Conservation (phyloP, 2,888 invertebrate genomes). For the Mesochorus sp. region DNA sequence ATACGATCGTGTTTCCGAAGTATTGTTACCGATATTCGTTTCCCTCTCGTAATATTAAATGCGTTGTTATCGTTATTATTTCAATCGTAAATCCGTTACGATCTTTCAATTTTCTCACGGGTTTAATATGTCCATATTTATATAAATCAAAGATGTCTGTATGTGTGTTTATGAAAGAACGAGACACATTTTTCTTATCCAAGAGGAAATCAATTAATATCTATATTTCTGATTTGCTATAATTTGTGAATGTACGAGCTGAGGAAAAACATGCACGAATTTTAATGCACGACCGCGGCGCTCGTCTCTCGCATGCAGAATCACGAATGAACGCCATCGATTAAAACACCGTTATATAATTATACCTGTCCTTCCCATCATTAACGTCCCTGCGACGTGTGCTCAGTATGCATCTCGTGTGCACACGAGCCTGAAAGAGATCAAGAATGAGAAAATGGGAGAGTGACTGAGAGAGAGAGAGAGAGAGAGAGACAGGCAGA, state of each 20-base stretch:
- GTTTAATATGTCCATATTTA: background rate
- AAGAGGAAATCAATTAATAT: too few species aligned
- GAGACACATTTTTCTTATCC: too few species aligned
- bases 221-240: too few species aligned
- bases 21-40: constrained; percentile 2
- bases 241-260: too few species aligned
- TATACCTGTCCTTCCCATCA: constrained; percentile 60
- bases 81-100: constrained; percentile 12
- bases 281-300: background rate
- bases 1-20: constrained; percentile 20
- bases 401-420: constrained; percentile 20
- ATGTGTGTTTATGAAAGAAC: background rate
- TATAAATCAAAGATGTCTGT: background rate
- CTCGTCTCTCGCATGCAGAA: constrained; percentile 18
- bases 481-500: too few species aligned
- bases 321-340: constrained; percentile 43
- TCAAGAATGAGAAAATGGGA: too few species aligned
- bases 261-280: background rate
- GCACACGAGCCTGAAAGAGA: constrained; percentile 32
- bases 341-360: constrained; percentile 57
- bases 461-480: too few species aligned
- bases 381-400: constrained; percentile 45
- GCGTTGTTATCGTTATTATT: background rate
- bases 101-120: constrained; percentile 44
- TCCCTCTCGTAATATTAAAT: constrained; percentile 13